Conservation (phyloP, 1,140 invertebrate genomes). For the Globodera rostochiensis region DNA sequence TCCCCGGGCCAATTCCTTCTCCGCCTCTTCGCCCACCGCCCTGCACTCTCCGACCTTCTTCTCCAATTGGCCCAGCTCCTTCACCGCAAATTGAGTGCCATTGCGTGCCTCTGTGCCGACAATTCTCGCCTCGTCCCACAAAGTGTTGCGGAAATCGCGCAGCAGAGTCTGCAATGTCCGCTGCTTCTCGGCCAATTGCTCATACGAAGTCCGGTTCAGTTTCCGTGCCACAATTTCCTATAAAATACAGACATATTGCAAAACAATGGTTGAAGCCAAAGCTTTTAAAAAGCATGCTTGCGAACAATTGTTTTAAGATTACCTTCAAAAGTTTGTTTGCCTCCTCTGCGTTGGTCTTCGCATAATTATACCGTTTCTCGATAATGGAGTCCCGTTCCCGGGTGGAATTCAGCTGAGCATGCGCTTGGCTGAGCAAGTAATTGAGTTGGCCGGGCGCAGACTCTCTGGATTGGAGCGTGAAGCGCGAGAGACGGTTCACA, state of each 20-base stretch:
- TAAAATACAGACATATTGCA: not conserved
- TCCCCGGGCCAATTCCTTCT: constrained; percentile 45
- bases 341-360: constrained; percentile 50
- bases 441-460: constrained; percentile 32
- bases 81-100: constrained; percentile 38
- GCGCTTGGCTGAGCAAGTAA: constrained; percentile 47
- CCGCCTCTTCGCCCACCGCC: constrained; percentile 34
- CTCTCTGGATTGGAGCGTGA: constrained; percentile 24
- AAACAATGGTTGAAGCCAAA: not conserved
- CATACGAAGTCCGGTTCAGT: constrained; percentile 59
- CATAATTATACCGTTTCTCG: constrained; percentile 59
- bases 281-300: not conserved
- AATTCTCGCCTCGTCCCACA: constrained; percentile 54
- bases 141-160: constrained; percentile 53
- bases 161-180: constrained; percentile 36
- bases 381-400: constrained; percentile 52
- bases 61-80: constrained; percentile 42
- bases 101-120: constrained; percentile 45
- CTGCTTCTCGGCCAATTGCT: constrained; percentile 48
- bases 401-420: constrained; percentile 50
- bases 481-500: constrained; percentile 40
- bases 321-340: constrained; percentile 26
- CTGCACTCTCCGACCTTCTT: constrained; percentile 47
- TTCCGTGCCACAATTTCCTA: constrained; percentile 56
- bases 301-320: too few relatives aligned